A percentile compares a stretch with the other conserved stretches of the same genome.
Conservation (phyloP, 2,888 invertebrate genomes). For the Bedellia somnulentella region DNA sequence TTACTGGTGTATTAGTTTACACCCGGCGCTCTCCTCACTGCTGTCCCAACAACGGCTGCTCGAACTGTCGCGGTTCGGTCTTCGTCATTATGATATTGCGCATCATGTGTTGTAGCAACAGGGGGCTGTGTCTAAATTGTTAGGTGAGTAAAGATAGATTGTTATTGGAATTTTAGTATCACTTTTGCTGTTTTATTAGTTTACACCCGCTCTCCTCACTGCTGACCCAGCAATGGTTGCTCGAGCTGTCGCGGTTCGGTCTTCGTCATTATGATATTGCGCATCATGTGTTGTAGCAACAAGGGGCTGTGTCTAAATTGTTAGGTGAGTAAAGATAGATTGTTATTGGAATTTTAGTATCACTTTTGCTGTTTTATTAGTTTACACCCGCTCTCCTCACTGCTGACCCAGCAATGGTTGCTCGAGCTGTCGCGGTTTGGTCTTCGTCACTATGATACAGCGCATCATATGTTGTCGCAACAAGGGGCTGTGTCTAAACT, state of each 20-base stretch:
- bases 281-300: constrained; percentile 87
- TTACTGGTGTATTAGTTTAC: constrained; percentile 19
- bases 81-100: constrained; percentile 87
- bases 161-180: too few relatives aligned
- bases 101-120: constrained; percentile 90
- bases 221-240: constrained; percentile 75
- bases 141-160: constrained; percentile 67
- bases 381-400: constrained; percentile 67
- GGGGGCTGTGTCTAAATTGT: constrained; percentile 86
- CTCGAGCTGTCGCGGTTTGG: constrained; percentile 80
- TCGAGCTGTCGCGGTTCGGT: constrained; percentile 80
- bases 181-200: constrained; percentile 1
- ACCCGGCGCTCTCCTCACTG: constrained; percentile 72
- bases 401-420: constrained; percentile 77
- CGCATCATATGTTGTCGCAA: constrained; percentile 87
- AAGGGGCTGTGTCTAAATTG: constrained; percentile 88
- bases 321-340: constrained; percentile 67
- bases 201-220: constrained; percentile 70
- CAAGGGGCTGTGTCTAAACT: constrained; percentile 91
- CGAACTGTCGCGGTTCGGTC: constrained; percentile 78
- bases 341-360: neutral
- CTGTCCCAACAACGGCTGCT: constrained; percentile 79
- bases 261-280: constrained; percentile 88
- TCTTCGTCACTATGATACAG: constrained; percentile 85
- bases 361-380: neutral